Conservation (phyloP, 2,888 invertebrate genomes). For the Ethmia dodecea region DNA sequence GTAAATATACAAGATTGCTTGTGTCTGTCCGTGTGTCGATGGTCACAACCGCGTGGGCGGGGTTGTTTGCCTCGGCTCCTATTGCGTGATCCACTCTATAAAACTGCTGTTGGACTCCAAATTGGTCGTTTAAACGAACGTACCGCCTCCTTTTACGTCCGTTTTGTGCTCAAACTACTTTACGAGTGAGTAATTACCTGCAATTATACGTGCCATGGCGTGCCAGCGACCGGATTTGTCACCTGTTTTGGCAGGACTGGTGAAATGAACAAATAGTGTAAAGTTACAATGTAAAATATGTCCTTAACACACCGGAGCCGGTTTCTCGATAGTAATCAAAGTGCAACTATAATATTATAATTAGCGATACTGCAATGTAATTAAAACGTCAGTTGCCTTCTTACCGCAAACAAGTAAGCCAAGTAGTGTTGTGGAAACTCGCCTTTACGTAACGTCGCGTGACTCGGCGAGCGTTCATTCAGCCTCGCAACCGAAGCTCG, state of each 20-base stretch:
- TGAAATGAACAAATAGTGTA: background rate
- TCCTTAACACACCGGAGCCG: conserved; percentile 33
- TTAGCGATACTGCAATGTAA: conserved; percentile 59
- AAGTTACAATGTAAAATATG: conserved; percentile 25
- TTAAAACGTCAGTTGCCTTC: conserved; percentile 59
- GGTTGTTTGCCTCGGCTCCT: conserved; percentile 66
- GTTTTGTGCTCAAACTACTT: conserved; percentile 8
- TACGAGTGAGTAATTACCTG: conserved; percentile 12
- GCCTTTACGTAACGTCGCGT: conserved; percentile 58
- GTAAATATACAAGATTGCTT: background rate
- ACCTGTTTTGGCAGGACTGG: background rate
- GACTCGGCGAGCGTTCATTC: conserved; percentile 56
- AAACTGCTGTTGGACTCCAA: conserved; percentile 56
- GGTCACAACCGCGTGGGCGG: conserved; percentile 45
- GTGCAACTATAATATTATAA: conserved; percentile 45
- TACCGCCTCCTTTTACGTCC: conserved; percentile 30
- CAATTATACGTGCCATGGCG: conserved; percentile 12
- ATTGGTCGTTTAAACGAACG: conserved; percentile 46
- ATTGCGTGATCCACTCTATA: conserved; percentile 67
- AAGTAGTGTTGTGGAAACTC: conserved; percentile 50
- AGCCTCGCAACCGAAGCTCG: conserved; percentile 21
- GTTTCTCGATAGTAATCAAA: conserved; percentile 37
- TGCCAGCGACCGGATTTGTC: background rate
- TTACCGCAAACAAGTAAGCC: conserved; percentile 61
- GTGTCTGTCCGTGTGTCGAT: conserved; percentile 29